Evolutionary conservation across 2,888 invertebrate species (phyloP), one percentile per base, ranked within the genome.

Genomic region (Petrophora chlorosata): DNA sequence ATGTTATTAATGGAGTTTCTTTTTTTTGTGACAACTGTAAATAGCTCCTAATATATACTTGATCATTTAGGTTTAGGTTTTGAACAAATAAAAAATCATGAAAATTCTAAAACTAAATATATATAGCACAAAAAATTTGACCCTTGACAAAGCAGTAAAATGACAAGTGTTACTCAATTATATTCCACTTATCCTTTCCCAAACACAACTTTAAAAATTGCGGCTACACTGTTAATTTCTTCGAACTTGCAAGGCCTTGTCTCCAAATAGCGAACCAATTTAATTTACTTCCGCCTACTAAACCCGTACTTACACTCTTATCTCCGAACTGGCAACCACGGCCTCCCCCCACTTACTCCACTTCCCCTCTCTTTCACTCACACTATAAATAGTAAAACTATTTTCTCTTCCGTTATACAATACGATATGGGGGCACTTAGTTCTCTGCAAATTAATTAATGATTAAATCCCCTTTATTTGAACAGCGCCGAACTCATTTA

Each of bases 381-480:
- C 30, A 32, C 28, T 23, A 9, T 29, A 47, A 42, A 42, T 42
- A 41, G 23, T 35, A 7, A 23, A 40, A 34, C 38, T 38, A 38
- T 34, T 43, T 38, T 30, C 30, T 30, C 12, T 14, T 30, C 5
- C 7, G 10, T 25, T n/a, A n/a, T n/a, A 38, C 40, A 39, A 28
- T 39, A 38, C 45, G 22, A 26, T 44, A 40, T 33, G 22, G 10
- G 5, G 15, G 26, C 38, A 40, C 17, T 44, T 45, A 43, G 39
- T 38, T 55, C 34, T 47, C 44, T 59, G 56, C 39, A 66, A 62
- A 68, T 68, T 65, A 70, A 70, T 72, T 65, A 72, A 65, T 65
- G 56, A 70, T 62, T 58, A 65, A 70, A 67, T 70, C 70, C 70
- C 63, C 65, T 65, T 71, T 64, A 63, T 56, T 59, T 57, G 57